Conservation (phyloP, 64 coral and sea anemone species). For the Platygyra sinensis region DNA sequence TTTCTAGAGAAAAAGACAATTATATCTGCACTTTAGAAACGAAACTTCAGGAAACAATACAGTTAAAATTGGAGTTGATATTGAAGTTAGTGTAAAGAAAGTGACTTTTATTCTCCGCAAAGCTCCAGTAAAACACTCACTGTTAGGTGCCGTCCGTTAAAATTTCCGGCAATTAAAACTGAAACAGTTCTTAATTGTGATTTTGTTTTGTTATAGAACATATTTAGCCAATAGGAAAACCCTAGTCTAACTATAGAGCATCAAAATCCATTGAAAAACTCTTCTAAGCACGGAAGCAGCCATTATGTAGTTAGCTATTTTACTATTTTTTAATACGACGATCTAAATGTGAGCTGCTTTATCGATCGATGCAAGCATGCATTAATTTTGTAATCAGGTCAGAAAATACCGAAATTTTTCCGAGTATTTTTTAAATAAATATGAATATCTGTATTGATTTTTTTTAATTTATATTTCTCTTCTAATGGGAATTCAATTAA, state of each 20-base stretch:
- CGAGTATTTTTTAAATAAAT: no score
- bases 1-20: no score
- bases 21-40: no score
- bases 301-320: not conserved
- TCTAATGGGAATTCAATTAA: no score
- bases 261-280: not conserved
- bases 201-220: not conserved
- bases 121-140: not conserved
- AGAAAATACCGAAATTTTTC: no score
- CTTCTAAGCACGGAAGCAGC: constrained; percentile 18
- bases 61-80: not conserved
- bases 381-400: no score
- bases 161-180: constrained; percentile 50
- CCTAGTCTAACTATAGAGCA: constrained; percentile 9
- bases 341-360: constrained; percentile 2
- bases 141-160: not conserved
- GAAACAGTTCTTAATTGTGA: constrained; percentile 25
- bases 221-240: constrained; percentile 1
- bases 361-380: not conserved
- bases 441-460: no score
- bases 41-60: no score
- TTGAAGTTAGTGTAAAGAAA: not conserved
- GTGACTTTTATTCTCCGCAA: not conserved
- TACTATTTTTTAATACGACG: not conserved
- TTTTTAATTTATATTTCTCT: no score